Base-by-base conservation (phyloP, 1,140 invertebrate species). In the Trinorchestia longiramus region DNA sequence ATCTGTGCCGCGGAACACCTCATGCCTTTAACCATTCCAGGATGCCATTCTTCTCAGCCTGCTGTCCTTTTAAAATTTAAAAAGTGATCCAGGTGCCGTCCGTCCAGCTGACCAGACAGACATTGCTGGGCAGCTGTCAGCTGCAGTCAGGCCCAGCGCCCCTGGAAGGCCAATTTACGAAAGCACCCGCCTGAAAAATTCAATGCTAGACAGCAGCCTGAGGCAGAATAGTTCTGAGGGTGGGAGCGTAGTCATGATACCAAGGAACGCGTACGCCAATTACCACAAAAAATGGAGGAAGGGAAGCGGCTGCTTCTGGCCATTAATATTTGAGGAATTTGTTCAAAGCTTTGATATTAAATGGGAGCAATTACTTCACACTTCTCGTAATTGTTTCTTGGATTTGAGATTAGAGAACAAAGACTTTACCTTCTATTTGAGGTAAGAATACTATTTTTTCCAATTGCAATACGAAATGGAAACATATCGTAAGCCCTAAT, bases 81-180 rank as follows among this genome's bases (percentile, higher is more conserved):
- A 77, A 77, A 77, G 62, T 77, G 62, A 77, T 77, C 62, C 11
- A 77, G 62, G 15, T 23, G 62, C 62, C 62, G 62, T 77, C 62
- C 62, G 62, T 77, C 62, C 62, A 77, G 62, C 62, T 77, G 62
- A 77, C 62, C 62, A 77, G 62, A 77, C 62, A 77, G 62, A 77
- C 62, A 77, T 77, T 77, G 62, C 62, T 77, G 62, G 62, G 62
- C 62, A 77, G 62, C 62, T 77, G 62, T 77, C 62, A 77, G 62
- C 62, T 77, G 62, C 62, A 77, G 62, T 77, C 62, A 77, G 62
- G 62, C 62, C 62, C 62, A 77, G 62, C 28, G 62, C 62, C 62
- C 28, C 62, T 77, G 62, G 62, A 77, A 77, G 62, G 62, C 62
- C 62, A 77, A 77, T 77, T 77, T 77, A 77, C 62, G 62, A 77